Evolutionary conservation across 2,888 invertebrate genomes (phyloP).

Genomic region (Enoplolaimus lenunculus): DNA sequence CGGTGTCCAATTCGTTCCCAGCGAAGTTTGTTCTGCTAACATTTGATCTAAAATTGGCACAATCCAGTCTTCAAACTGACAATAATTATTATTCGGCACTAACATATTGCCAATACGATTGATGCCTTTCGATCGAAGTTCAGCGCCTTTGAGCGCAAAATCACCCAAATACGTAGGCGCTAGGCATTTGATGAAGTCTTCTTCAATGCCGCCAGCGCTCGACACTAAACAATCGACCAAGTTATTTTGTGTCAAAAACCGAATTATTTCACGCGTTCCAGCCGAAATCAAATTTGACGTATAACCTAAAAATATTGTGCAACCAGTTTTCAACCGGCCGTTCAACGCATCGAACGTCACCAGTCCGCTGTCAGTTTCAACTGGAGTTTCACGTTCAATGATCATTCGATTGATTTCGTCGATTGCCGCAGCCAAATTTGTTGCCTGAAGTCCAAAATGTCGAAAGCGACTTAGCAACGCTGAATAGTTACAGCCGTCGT

Average conservation of each 20-base stretch:
- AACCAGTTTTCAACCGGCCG: conserved; percentile 43
- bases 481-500: background rate
- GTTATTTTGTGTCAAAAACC: conserved; percentile 68
- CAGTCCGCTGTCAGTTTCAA: background rate
- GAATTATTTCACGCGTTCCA: conserved; percentile 75
- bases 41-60: conserved; percentile 80
- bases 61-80: conserved; percentile 91
- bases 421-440: conserved; percentile 77
- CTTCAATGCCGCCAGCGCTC: conserved; percentile 93
- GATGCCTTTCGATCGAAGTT: conserved; percentile 65
- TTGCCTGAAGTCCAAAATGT: conserved; percentile 88
- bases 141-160: conserved; percentile 48
- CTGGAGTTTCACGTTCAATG: conserved; percentile 25
- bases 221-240: conserved; percentile 88
- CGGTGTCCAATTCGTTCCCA: conserved; percentile 66
- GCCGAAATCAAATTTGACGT: conserved; percentile 94
- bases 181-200: conserved; percentile 95
- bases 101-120: conserved; percentile 82
- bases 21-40: conserved; percentile 62
- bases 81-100: conserved; percentile 96
- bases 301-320: conserved; percentile 89
- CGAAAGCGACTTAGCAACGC: background rate
- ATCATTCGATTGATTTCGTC: conserved; percentile 82
- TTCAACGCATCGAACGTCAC: background rate
- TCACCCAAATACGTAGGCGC: conserved; percentile 85